Base-by-base conservation (phyloP, 2,888 invertebrate species). In the Agriopis marginaria region DNA sequence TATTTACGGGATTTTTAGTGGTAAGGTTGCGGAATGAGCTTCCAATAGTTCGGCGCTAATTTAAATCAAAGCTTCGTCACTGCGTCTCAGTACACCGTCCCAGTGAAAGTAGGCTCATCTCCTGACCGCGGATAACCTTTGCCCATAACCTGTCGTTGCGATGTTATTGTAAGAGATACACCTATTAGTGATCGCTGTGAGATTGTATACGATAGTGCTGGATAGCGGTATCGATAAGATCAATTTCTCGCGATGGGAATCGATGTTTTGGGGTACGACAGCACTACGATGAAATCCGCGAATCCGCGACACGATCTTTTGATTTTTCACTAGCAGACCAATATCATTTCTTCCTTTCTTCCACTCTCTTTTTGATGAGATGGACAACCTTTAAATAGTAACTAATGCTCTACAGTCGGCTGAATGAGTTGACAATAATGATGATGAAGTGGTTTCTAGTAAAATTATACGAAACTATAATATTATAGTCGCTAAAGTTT, bases 61-160 rank as follows among this genome's bases (percentile, higher is more conserved):
- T n/a, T 3, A n/a, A n/a, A 7, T n/a, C 7, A 6, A 40, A 66
- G 8, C n/a, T 70, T 47, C 0, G 9, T n/a, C 50, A 63, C 66
- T 70, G 70, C 17, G 14, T 59, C 1, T 39, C 17, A 40, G 8
- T 17, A 14, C 14, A 17, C 39, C 10, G 82, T 82, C 82, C 78
- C 78, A 89, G 91, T 91, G 91, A 91, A 92, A 92, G 91, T 89
- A 85, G 88, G 89, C 88, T 86, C 92, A 90, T 92, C 92, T 85
- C 77, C 80, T 79, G 86, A 88, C 86, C 87, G 80, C 72, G 86
- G 90, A 89, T 92, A 90, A 90, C 91, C 92, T 89, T 83, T 91
- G 87, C 76, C 86, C 85, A 81, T 85, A 86, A 89, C 89, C 89
- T 89, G 90, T 90, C 89, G 86, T 75, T 76, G 74, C 71, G 66